Percentiles rank a stretch among this genome's conserved stretches.
These are phyloP conservation scores for Chironomus tentans DNA, from an alignment of 2,888 invertebrate genomes.

Conservation along the genomic window DNA sequence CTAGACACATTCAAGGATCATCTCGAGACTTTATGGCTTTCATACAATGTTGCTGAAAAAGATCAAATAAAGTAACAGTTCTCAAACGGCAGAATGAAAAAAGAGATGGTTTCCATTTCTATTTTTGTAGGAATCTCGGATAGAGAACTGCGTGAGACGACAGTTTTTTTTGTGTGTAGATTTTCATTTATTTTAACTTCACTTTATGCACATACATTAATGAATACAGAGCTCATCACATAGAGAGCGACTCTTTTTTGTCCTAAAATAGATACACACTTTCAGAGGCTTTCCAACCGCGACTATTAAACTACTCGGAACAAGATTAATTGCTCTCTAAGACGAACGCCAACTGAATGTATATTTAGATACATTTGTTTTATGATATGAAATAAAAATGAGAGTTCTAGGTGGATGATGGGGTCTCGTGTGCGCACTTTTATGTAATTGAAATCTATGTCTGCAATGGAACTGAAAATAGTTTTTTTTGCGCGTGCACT, in stretches of 20 bases:
- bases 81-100: not conserved
- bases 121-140: not conserved
- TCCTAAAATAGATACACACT: slow-evolving; percentile 2
- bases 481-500: too few relatives aligned
- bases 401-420: too few relatives aligned
- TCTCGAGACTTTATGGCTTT: not conserved
- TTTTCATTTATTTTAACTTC: not conserved
- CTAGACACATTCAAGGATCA: not conserved
- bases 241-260: not conserved
- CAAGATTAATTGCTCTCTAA: not conserved
- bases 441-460: too few relatives aligned
- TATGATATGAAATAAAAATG: not conserved
- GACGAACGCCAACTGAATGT: not conserved
- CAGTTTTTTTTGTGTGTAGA: not conserved
- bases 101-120: not conserved
- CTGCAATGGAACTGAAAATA: too few relatives aligned
- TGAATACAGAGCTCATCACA: not conserved
- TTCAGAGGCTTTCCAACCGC: not conserved
- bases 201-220: not conserved
- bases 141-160: slow-evolving; percentile 13
- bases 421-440: too few relatives aligned
- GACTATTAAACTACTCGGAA: slow-evolving; percentile 3
- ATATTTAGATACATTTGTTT: not conserved
- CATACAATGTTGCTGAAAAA: not conserved
- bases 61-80: too few relatives aligned